These are phyloP conservation scores for Salvelinus namaycush DNA, from an alignment of 2,113 vertebrate species.

Conservation along the genomic window DNA sequence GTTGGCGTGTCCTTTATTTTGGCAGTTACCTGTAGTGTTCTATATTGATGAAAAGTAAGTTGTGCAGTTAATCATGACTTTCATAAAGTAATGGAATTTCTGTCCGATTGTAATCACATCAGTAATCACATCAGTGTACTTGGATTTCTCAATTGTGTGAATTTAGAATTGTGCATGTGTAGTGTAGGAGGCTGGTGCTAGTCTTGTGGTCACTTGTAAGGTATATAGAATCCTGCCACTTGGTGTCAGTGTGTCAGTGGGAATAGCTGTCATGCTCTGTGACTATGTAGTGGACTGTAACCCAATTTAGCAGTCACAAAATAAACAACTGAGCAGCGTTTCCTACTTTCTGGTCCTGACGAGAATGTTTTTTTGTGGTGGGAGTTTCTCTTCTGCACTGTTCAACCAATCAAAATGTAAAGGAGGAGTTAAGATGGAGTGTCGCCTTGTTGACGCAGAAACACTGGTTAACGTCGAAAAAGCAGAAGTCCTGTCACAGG, in stretches of 20 bases:
- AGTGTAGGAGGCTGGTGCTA: neutral
- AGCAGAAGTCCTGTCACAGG: no score
- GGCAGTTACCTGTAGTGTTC: no score
- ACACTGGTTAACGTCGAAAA: no score
- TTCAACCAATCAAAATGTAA: no score
- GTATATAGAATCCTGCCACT: conserved; percentile 29
- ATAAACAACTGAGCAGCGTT: neutral
- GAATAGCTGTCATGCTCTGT: neutral
- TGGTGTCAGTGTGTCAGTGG: conserved; percentile 50
- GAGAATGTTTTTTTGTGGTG: no score
- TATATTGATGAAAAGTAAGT: no score
- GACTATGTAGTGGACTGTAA: neutral
- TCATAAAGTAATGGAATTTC: neutral
- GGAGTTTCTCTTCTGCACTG: no score
- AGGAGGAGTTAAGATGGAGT: no score
- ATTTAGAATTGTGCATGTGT: neutral
- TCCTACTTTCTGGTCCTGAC: no score
- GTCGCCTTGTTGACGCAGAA: no score
- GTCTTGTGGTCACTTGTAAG: neutral
- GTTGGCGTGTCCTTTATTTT: no score
- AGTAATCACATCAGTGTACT: neutral
- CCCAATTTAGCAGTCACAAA: no score
- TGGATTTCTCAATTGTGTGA: neutral
- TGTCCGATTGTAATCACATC: neutral
- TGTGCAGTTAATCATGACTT: neutral